A percentile compares a stretch with the other conserved stretches of the same genome.
These are phyloP conservation scores for Acromyrmex heyeri DNA, from an alignment of 1,140 invertebrate species.

Conservation along the genomic window DNA sequence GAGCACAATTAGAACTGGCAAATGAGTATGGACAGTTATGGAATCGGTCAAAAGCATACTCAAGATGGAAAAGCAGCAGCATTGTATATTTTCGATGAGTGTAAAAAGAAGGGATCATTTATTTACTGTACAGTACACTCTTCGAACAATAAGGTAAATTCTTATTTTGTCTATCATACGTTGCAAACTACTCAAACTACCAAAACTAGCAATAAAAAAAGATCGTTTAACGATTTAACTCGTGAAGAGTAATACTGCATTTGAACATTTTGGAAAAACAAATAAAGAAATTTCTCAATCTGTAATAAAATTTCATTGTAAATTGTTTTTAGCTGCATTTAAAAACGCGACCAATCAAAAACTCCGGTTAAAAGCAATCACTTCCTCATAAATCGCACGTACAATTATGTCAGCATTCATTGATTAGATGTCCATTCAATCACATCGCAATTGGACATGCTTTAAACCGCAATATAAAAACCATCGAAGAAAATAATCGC, in stretches of 20 bases:
- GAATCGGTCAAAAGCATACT: slow-evolving; percentile 51
- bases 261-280: background rate
- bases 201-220: background rate
- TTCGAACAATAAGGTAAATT: background rate
- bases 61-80: slow-evolving; percentile 17
- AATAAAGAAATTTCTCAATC: background rate
- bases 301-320: background rate
- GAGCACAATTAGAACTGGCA: slow-evolving; percentile 58
- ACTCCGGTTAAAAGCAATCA: background rate
- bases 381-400: background rate
- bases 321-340: background rate
- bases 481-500: background rate
- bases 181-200: background rate
- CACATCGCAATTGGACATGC: background rate
- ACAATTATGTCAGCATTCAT: background rate
- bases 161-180: background rate
- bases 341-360: background rate
- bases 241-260: background rate
- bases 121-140: background rate
- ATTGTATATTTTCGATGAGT: slow-evolving; percentile 60
- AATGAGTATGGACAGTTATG: slow-evolving; percentile 28
- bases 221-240: background rate
- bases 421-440: background rate
- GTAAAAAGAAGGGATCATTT: slow-evolving; percentile 48
- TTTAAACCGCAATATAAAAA: slow-evolving; percentile 15